phyloP scores from a whole-genome alignment of 1,140 invertebrate species.

The Pissodes strobi region DNA sequence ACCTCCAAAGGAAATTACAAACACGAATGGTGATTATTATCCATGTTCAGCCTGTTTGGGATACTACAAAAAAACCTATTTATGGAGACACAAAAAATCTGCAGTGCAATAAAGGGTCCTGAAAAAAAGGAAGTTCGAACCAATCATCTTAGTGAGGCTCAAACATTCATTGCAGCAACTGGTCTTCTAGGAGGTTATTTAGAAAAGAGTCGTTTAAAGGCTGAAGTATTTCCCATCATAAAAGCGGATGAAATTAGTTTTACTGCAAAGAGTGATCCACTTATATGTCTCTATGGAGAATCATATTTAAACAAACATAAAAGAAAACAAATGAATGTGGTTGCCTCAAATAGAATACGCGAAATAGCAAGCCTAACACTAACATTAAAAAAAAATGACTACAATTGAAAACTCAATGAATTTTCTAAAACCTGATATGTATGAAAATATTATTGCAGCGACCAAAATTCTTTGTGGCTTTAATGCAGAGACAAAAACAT shows the following conservation, averaged over 20 bases:
- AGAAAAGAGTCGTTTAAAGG: conserved; percentile 8
- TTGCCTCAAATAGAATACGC: conserved; percentile 33
- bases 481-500: conserved; percentile 24
- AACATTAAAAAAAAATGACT: conserved; percentile 7
- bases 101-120: conserved; percentile 1
- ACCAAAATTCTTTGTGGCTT: conserved; percentile 35
- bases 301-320: conserved; percentile 31
- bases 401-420: no score
- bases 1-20: neutral
- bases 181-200: conserved; percentile 15
- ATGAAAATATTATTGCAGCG: conserved; percentile 25
- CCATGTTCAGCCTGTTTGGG: conserved; percentile 28
- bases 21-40: conserved; percentile 25
- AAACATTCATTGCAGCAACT: conserved; percentile 19
- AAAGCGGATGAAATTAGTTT: conserved; percentile 31
- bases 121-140: neutral
- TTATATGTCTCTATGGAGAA: conserved; percentile 39
- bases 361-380: conserved; percentile 32
- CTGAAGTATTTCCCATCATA: conserved; percentile 36
- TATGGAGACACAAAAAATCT: conserved; percentile 31
- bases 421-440: conserved; percentile 29
- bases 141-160: conserved; percentile 5
- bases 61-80: conserved; percentile 24
- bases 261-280: conserved; percentile 31
- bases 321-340: conserved; percentile 30